phyloP scores from a whole-genome alignment of 37 sponge, comb jelly and placozoan species.

The Tethya wilhelma region DNA sequence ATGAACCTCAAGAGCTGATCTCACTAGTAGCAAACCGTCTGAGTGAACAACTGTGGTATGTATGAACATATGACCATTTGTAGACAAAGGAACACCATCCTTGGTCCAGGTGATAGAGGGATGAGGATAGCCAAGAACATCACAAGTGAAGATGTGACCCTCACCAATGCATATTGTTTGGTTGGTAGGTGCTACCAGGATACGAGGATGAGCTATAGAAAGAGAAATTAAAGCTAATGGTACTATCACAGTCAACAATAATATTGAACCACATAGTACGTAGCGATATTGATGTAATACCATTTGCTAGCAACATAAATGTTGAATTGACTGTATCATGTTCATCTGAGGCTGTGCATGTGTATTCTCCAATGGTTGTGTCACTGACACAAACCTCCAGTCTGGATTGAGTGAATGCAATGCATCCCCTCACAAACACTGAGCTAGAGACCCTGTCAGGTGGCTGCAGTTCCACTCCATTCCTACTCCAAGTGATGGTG shows the following conservation, averaged over 20 bases:
- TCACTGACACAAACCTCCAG: too few species aligned
- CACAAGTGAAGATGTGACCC: conserved; percentile 2
- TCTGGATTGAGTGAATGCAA: too few species aligned
- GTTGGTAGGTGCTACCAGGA: neutral
- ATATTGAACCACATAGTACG: too few species aligned
- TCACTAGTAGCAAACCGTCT: too few species aligned
- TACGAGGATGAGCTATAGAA: neutral
- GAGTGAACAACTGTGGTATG: neutral
- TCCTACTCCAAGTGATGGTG: conserved; percentile 4
- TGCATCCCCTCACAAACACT: too few species aligned
- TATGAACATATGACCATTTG: neutral
- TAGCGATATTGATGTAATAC: too few species aligned
- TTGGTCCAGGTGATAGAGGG: conserved; percentile 45
- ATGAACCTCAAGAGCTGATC: too few species aligned
- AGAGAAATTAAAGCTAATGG: neutral
- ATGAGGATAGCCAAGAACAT: neutral
- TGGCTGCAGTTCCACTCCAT: too few species aligned
- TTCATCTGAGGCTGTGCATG: neutral
- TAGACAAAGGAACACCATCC: conserved; percentile 3
- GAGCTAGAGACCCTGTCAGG: too few species aligned
- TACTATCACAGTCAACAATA: neutral
- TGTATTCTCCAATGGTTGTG: neutral
- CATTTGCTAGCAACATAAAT: too few species aligned
- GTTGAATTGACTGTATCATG: neutral
- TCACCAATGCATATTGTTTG: neutral